phyloP scores from a whole-genome alignment of 2,113 vertebrate genomes.

The Numenius arquata region DNA sequence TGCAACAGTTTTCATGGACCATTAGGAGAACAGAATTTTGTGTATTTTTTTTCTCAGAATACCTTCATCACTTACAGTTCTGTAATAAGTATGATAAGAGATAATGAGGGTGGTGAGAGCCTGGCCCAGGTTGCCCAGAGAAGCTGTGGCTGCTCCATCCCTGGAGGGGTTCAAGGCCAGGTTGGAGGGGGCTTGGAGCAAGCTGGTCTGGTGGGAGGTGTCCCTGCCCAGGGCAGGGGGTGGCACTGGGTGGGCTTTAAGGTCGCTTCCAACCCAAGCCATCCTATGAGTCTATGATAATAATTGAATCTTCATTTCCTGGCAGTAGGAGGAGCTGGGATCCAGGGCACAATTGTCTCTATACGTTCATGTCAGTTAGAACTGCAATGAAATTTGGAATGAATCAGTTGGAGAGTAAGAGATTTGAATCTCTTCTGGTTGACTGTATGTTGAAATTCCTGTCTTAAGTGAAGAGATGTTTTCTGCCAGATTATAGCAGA shows the following conservation, averaged over 20 bases:
- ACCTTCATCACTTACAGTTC: not conserved
- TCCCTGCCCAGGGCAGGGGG: not conserved
- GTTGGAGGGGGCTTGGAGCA: not conserved
- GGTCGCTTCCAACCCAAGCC: not conserved
- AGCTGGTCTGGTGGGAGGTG: not conserved
- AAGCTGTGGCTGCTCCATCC: not conserved
- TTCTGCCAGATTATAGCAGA: not conserved
- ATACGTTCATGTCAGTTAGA: not conserved
- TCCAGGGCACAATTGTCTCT: not conserved
- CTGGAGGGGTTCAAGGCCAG: not conserved
- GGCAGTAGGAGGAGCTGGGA: not conserved
- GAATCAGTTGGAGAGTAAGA: accelerated
- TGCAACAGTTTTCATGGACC: not conserved
- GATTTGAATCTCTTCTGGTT: not conserved
- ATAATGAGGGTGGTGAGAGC: not conserved
- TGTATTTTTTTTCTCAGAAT: not conserved
- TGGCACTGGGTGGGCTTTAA: not conserved
- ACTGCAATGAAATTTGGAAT: not conserved
- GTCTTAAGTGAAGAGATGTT: not conserved
- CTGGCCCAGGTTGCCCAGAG: not conserved
- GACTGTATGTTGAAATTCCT: not conserved
- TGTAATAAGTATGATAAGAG: not conserved
- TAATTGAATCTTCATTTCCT: not conserved
- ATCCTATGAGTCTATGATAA: not conserved
- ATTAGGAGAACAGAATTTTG: not conserved